Percentiles rank a stretch among this genome's conserved stretches.
These are phyloP conservation scores for Pogonus chalceus DNA, from an alignment of 1,140 invertebrate genomes.

Conservation along the genomic window DNA sequence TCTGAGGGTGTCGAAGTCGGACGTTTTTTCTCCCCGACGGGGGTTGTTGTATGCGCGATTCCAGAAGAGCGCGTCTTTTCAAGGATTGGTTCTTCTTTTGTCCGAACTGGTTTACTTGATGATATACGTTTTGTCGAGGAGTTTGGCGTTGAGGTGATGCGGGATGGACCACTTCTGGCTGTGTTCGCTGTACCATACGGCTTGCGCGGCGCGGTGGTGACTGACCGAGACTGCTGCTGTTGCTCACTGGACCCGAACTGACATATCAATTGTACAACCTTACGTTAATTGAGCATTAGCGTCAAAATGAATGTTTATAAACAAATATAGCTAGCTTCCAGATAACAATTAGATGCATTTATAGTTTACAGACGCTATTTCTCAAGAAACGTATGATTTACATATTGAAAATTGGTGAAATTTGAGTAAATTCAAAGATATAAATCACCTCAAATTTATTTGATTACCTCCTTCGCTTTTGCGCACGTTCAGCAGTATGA, in stretches of 20 bases:
- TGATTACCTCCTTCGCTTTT: not conserved
- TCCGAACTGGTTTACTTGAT: not conserved
- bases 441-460: not conserved
- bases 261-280: not conserved
- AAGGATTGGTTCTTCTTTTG: constrained; percentile 3
- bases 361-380: too few species aligned
- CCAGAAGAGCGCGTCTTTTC: not conserved
- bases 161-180: not conserved
- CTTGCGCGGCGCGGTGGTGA: too few species aligned
- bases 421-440: too few species aligned
- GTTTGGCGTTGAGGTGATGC: not conserved
- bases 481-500: not conserved
- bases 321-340: too few species aligned
- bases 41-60: constrained; percentile 8
- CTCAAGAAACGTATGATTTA: not conserved
- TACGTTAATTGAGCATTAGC: too few species aligned
- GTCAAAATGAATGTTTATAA: too few species aligned
- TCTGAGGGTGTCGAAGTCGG: not conserved
- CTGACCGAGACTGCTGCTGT: not conserved
- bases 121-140: not conserved
- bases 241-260: not conserved
- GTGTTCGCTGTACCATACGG: too few species aligned
- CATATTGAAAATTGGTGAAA: not conserved
- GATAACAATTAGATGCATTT: too few species aligned
- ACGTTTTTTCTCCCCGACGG: constrained; percentile 10